Evolutionary conservation across 2,113 vertebrate genomes (phyloP), one percentile per base, ranked within the genome.

Genomic region (Lophochroa leadbeateri): DNA sequence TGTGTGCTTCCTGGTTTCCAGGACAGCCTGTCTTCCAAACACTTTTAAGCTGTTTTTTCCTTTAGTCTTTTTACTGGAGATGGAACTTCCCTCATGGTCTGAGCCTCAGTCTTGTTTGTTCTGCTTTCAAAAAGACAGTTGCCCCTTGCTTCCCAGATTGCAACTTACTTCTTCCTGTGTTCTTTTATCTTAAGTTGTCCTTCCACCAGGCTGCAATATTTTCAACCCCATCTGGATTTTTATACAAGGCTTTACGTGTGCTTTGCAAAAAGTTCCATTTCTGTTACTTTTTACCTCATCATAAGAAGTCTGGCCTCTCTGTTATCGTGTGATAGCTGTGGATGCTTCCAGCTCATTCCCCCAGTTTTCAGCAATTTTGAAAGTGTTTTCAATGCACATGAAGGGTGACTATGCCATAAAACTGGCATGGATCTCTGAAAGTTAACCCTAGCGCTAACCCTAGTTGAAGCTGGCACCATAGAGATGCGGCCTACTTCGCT

Each of bases 131-230:
- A 57, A 93, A 47, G 11, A 41, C 14, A 86, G 50, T 10, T 58
- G 24, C 10, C 39, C 29, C 39, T 47, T 29, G 5, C 50, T 90
- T 69, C 35, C 0, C 1, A 70, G 50, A 24, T 83, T 55, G 5
- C n/a, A 44, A 41, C 49, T 70, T 46, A 3, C 24, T 60, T 31
- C 41, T 72, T 33, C 44, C n/a, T 6, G 0, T 0, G 0, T 31
- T 67, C 49, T 64, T 82, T 52, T 47, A 53, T 21, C 33, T 53
- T 20, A 61, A 71, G 17, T 1, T 49, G 21, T 58, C 35, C 33
- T 50, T 79, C 52, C 43, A 64, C 23, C 17, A 86, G 1, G 2
- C 29, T 47, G 17, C 63, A 58, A 9, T 20, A 31, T 70, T 75
- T 86, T 57, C 58, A 81, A 52, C 6, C 17, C 39, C 9, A 29